Base-by-base conservation (phyloP, 1,140 invertebrate species). In the Belonocnema kinseyi region DNA sequence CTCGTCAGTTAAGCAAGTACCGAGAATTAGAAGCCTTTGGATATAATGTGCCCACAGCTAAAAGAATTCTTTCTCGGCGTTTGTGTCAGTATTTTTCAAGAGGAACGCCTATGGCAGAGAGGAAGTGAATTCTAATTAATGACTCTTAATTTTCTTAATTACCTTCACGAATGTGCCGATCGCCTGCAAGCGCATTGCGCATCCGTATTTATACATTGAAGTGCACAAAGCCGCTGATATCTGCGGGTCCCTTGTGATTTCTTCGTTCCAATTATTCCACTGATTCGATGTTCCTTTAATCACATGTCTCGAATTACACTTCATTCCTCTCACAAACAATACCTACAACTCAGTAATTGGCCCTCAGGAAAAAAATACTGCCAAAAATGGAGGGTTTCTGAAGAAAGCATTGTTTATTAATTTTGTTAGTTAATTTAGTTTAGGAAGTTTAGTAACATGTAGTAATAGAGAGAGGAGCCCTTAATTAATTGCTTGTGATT, bases 121-220 rank as follows among this genome's bases (percentile, higher is more conserved):
- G 88, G 87, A 90, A 89, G 85, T 88, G 88, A 90, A 91, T 91
- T 85, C 86, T 91, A 91, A 91, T 91, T 90, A 91, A 91, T 91
- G 88, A 86, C 90, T 88, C 89, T 91, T 91, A 90, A 91, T 91
- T 90, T 87, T 88, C 87, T 90, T 91, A 91, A 90, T 91, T 90
- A 86, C 81, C 87, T 81, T 84, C 83, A 83, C 80, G 82, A 88
- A 86, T 82, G 85, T 84, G 80, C 79, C 83, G 84, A 88, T 88
- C 79, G 81, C 76, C 82, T 80, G 84, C 85, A 86, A 85, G 81
- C 83, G 82, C 79, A 77, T 74, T 61, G 51, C 14, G 72, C 40
- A 71, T 52, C 74, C 17, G 50, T 46, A 40, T 40, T n/a, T 46
- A n/a, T 46, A 8, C 7, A 19, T 12, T 56, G 17, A 56, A 19